Evolutionary conservation across 2,888 invertebrate genomes (phyloP).

Genomic region (Andricus quercusramuli): DNA sequence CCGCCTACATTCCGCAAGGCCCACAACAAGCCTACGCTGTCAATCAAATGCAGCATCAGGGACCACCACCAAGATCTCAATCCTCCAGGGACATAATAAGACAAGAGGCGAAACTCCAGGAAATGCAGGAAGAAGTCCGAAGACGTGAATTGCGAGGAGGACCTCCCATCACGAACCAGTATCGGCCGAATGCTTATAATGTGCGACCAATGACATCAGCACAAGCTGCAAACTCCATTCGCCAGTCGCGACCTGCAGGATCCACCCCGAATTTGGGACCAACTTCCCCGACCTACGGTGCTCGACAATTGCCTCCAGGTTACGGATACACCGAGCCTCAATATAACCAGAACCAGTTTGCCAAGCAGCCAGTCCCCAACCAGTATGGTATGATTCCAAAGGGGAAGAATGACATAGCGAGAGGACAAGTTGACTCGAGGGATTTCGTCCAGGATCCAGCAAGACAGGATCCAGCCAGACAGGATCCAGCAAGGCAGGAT

Average conservation of each 20-base stretch:
- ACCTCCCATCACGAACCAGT: constrained; percentile 63
- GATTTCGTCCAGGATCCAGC: constrained; percentile 50
- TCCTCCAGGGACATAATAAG: constrained; percentile 80
- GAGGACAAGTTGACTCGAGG: constrained; percentile 55
- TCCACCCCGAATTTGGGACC: constrained; percentile 71
- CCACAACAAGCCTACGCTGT: constrained; percentile 63
- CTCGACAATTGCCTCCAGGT: constrained; percentile 56
- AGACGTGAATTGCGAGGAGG: constrained; percentile 79
- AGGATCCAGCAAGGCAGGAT: too few species aligned
- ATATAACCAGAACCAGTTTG: constrained; percentile 69
- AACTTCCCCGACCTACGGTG: constrained; percentile 63
- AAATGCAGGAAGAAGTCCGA: constrained; percentile 90
- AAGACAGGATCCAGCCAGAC: constrained; percentile 43
- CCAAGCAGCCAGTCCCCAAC: constrained; percentile 62
- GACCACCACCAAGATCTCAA: constrained; percentile 77
- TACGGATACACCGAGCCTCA: constrained; percentile 69
- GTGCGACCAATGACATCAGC: constrained; percentile 65
- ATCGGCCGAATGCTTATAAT: constrained; percentile 67
- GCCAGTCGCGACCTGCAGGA: constrained; percentile 70
- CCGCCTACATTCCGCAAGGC: constrained; percentile 79
- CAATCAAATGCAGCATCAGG: constrained; percentile 68
- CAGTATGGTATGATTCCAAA: constrained; percentile 64
- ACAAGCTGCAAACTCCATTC: constrained; percentile 64
- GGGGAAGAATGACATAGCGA: constrained; percentile 61
- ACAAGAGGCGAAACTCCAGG: constrained; percentile 85